Base-by-base conservation (phyloP, 2,797 vertebrate genomes). In the Balearica regulorum region DNA sequence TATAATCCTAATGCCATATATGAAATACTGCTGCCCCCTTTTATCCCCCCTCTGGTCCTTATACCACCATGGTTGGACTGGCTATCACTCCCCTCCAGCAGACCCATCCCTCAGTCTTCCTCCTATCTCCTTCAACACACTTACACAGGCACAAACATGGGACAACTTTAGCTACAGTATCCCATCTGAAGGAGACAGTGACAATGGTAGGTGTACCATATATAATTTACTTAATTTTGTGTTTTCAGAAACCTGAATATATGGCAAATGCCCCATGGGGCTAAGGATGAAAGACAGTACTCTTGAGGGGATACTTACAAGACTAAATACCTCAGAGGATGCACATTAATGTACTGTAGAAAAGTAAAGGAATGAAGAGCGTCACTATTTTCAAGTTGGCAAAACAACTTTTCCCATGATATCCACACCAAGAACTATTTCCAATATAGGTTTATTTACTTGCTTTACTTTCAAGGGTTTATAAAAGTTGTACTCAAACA, bases 91-190 rank as follows among this genome's bases (percentile, higher is more conserved):
- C 94, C 87, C 70, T 96, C 80, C 97, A 98, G 96, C 98, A 99
- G 99, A 98, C 98, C 98, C 98, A 89, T 98, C 98, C 98, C 99
- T 99, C 98, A 98, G 98, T 98, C 98, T 99, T 97, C 98, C 98
- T 97, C 98, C 98, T 98, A 95, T 98, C 98, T 99, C 97, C 98
- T 98, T 98, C 98, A 98, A 98, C 98, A 98, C 98, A 98, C 98
- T 98, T 98, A 98, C 98, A 97, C 99, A 99, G 99, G 99, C 98
- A 98, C 98, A 98, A 97, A 98, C 98, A 98, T 98, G 98, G 97
- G 98, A 97, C 98, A 99, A 85, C 98, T 98, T 98, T 98, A 98
- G 97, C 89, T 98, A 98, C 98, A 98, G 97, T 99, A 98, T 98
- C 98, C 99, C 98, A 93, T 98, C 98, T 95, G 98, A 98, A 97